A percentile compares a stretch with the other conserved stretches of the same genome.
These are phyloP conservation scores for Adelges cooleyi DNA, from an alignment of 1,140 invertebrate genomes.

Conservation along the genomic window DNA sequence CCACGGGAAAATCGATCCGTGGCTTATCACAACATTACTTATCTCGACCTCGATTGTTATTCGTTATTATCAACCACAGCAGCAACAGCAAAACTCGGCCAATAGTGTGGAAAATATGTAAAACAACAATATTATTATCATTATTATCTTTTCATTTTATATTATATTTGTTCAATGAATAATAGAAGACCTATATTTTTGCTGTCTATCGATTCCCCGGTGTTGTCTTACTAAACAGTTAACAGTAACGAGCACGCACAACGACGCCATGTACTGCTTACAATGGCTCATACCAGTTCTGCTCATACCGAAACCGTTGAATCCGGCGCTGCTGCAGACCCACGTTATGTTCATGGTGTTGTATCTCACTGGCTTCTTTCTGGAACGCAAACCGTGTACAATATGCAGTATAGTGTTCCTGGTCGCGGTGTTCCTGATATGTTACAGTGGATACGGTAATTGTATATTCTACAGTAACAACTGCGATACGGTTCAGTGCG, in stretches of 20 bases:
- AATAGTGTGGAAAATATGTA: too few species aligned
- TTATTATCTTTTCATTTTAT: too few species aligned
- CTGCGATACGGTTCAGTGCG: constrained; percentile 61
- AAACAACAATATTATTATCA: too few species aligned
- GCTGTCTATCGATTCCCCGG: too few species aligned
- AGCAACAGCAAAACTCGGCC: too few species aligned
- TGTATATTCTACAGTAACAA: constrained; percentile 81
- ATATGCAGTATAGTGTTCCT: constrained; percentile 91
- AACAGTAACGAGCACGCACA: neutral
- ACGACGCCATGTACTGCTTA: constrained; percentile 80
- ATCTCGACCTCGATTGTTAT: too few species aligned
- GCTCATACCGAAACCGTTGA: constrained; percentile 90
- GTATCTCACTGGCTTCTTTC: constrained; percentile 84
- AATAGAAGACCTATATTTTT: too few species aligned
- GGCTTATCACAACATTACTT: too few species aligned
- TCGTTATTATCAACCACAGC: too few species aligned
- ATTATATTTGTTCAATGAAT: too few species aligned
- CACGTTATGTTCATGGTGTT: constrained; percentile 94
- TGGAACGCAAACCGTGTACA: constrained; percentile 91
- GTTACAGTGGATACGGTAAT: constrained; percentile 89
- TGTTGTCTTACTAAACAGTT: too few species aligned
- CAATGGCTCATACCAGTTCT: constrained; percentile 96
- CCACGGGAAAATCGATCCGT: too few species aligned
- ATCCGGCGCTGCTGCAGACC: constrained; percentile 85
- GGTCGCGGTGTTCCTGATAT: constrained; percentile 81